phyloP scores from a whole-genome alignment of 2,797 vertebrate genomes.

The Oryzias sinensis region DNA sequence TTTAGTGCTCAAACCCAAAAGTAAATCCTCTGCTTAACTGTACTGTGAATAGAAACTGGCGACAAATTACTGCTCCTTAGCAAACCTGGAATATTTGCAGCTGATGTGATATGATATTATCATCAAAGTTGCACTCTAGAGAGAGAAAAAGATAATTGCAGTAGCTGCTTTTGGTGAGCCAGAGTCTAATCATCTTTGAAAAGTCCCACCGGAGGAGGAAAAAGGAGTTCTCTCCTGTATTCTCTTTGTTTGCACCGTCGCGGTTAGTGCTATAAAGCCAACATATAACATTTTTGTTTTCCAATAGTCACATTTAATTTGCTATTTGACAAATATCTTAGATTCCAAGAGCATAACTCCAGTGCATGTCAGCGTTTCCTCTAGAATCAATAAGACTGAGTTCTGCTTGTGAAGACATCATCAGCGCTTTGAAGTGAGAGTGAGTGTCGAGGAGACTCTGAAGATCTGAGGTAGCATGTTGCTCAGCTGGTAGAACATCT shows the following conservation, averaged over 20 bases:
- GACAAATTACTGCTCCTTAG: slow-evolving; percentile 17
- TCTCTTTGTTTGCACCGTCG: slow-evolving; percentile 10
- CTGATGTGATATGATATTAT: slow-evolving; percentile 39
- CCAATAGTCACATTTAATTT: background rate
- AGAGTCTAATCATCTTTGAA: slow-evolving; percentile 10
- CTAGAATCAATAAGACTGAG: background rate
- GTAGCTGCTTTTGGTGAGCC: slow-evolving; percentile 31
- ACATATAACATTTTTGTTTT: background rate
- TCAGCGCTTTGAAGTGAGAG: slow-evolving; percentile 92
- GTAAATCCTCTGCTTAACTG: background rate
- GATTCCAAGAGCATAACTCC: background rate
- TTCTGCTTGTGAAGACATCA: slow-evolving; percentile 35
- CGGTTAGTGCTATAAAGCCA: slow-evolving; percentile 14
- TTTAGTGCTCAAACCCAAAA: background rate
- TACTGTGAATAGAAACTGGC: background rate
- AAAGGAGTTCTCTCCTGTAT: background rate
- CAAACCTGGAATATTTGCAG: slow-evolving; percentile 18
- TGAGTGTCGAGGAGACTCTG: slow-evolving; percentile 93
- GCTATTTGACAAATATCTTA: slow-evolving; percentile 4
- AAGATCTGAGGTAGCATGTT: slow-evolving; percentile 99
- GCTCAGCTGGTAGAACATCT: slow-evolving; percentile 98
- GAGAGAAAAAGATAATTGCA: slow-evolving; percentile 39
- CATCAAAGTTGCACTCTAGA: slow-evolving; percentile 42
- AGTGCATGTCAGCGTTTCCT: background rate
- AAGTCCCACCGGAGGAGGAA: slow-evolving; percentile 7